A percentile compares a stretch with the other conserved stretches of the same genome.
These are phyloP conservation scores for Psittacula derbiana DNA, from an alignment of 2,797 vertebrate species.

Conservation along the genomic window DNA sequence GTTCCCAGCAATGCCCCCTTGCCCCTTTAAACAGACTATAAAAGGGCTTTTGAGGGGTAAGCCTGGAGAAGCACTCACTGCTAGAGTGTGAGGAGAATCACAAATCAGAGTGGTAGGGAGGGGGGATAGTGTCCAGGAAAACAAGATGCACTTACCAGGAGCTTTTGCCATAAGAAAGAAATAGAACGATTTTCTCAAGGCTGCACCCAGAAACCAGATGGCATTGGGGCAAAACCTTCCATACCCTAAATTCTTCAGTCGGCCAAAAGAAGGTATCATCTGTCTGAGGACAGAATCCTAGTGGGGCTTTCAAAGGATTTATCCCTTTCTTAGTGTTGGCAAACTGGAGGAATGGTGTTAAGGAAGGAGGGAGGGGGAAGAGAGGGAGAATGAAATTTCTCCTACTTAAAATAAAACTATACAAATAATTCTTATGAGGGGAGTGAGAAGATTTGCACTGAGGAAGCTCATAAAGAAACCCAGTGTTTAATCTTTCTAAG, in stretches of 20 bases:
- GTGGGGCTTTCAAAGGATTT: neutral
- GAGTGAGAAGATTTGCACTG: neutral
- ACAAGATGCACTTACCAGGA: neutral
- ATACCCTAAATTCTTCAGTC: neutral
- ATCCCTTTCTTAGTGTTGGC: neutral
- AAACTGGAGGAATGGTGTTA: neutral
- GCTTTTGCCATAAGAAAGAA: neutral
- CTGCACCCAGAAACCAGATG: neutral
- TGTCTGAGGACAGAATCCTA: neutral
- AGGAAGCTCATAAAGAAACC: neutral
- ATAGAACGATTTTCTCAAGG: neutral
- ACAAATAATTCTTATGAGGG: neutral
- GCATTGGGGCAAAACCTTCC: neutral
- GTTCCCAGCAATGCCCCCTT: neutral
- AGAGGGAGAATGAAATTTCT: neutral
- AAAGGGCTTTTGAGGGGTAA: neutral
- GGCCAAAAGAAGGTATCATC: neutral
- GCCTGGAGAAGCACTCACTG: neutral
- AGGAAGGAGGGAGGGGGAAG: neutral
- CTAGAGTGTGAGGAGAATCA: neutral
- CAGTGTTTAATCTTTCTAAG: neutral
- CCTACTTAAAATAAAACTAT: conserved; percentile 1
- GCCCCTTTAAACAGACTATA: neutral
- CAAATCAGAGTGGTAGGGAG: neutral
- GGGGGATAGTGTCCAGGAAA: rapidly evolving